Base-by-base conservation (phyloP, 2,888 invertebrate genomes). In the Nemotelus nigrinus region DNA sequence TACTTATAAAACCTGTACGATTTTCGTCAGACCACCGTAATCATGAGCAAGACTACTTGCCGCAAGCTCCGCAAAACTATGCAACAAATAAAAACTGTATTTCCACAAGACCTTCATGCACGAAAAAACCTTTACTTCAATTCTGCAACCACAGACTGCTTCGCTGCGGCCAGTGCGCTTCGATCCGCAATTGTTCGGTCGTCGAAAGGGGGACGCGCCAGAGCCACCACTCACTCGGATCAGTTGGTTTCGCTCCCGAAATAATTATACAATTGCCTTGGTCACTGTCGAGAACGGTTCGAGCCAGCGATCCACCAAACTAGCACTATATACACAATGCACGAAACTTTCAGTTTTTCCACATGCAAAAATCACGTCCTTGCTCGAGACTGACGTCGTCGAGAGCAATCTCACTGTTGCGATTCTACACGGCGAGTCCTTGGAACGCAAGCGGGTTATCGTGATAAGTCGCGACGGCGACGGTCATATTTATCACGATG, bases 101-200 rank as follows among this genome's bases (percentile, higher is more conserved):
- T 67, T 48, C 50, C 70, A 53, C 25, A 70, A 70, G 70, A 70
- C 70, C 70, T 70, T 70, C 70, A 70, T 55, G 70, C 70, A 70
- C 53, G 70, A 70, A 53, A 70, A 70, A 70, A 55, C 47, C 70
- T 70, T 70, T 65, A 25, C 45, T 65, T 43, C 25, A 43, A 8
- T 63, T 67, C 4, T 50, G 57, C 25, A 8, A 8, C 7, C 7
- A 8, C 7, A 8, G 7, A 8, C 53, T 53, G 45, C 8, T n/a
- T 4, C 65, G 65, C 47, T 45, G 50, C 41, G 67, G 50, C 67
- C 50, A 67, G 50, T 47, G 25, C 39, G 25, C 39, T 47, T 39
- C 67, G 3, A 44, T 67, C 67, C 55, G 70, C 53, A 10, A 45
- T n/a, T 43, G 45, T 65, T 8, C 25, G 25, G 25, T 25, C 58